Conservation (phyloP, 64 coral and sea anemone species). For the Acropora yongei region DNA sequence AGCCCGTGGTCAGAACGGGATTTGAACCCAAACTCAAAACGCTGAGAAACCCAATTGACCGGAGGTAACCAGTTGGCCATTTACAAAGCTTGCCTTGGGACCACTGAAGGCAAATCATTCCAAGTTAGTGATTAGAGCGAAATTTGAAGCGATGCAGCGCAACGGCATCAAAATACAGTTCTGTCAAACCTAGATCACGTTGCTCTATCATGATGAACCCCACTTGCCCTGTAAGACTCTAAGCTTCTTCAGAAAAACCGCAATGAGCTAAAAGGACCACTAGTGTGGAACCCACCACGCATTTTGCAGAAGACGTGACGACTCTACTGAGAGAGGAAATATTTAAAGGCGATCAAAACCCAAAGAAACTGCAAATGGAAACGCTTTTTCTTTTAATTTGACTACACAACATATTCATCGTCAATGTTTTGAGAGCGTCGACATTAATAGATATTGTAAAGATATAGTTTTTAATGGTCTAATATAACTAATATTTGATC, state of each 20-base stretch:
- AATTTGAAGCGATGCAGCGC: too few relatives aligned
- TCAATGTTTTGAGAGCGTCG: too few relatives aligned
- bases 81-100: too few relatives aligned
- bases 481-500: background rate
- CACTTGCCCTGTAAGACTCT: conserved; percentile 20
- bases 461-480: too few relatives aligned
- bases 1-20: too few relatives aligned
- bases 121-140: too few relatives aligned
- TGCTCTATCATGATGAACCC: background rate
- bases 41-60: too few relatives aligned
- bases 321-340: background rate
- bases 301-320: background rate
- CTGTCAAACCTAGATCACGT: background rate
- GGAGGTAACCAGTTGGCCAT: too few relatives aligned
- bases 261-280: background rate
- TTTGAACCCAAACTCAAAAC: too few relatives aligned
- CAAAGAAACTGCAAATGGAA: too few relatives aligned
- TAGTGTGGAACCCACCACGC: background rate
- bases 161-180: background rate
- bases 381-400: background rate
- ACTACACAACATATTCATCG: background rate
- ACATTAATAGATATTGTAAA: too few relatives aligned
- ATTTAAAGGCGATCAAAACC: background rate
- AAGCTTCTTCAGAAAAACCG: background rate
- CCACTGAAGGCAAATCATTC: too few relatives aligned